These are phyloP conservation scores for Erannis defoliaria DNA, from an alignment of 2,888 invertebrate species.

Conservation along the genomic window DNA sequence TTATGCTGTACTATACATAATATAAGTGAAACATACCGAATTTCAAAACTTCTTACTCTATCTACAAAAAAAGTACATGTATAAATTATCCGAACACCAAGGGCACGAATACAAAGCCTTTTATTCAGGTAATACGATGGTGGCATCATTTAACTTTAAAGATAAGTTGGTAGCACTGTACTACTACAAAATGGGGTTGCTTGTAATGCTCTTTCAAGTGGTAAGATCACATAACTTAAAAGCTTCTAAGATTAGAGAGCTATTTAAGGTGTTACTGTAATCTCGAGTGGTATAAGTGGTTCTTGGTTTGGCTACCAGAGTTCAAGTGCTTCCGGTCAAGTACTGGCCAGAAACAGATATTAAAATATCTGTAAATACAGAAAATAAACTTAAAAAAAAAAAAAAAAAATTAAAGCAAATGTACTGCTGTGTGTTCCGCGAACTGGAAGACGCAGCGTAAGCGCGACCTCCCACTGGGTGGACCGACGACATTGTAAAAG, in stretches of 20 bases:
- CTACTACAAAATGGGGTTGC: slow-evolving; percentile 36
- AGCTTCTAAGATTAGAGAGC: slow-evolving; percentile 64
- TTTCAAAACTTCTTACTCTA: too few relatives aligned
- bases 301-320: slow-evolving; percentile 52
- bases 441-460: too few relatives aligned
- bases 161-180: neutral
- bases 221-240: slow-evolving; percentile 73
- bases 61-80: too few relatives aligned
- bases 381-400: neutral
- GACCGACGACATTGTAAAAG: too few relatives aligned
- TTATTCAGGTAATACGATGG: neutral
- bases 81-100: too few relatives aligned
- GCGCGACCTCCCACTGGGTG: too few relatives aligned
- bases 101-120: neutral
- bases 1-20: too few relatives aligned
- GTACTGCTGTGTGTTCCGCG: too few relatives aligned
- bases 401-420: neutral
- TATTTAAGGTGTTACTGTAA: slow-evolving; percentile 80
- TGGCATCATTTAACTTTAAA: neutral
- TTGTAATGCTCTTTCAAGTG: slow-evolving; percentile 69
- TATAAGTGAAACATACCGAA: too few relatives aligned
- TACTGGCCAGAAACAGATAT: slow-evolving; percentile 13
- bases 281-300: slow-evolving; percentile 68
- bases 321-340: slow-evolving; percentile 71
- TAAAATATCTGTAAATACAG: slow-evolving; percentile 9